These are phyloP conservation scores for Polyergus mexicanus DNA, from an alignment of 1,140 invertebrate species.

Conservation along the genomic window DNA sequence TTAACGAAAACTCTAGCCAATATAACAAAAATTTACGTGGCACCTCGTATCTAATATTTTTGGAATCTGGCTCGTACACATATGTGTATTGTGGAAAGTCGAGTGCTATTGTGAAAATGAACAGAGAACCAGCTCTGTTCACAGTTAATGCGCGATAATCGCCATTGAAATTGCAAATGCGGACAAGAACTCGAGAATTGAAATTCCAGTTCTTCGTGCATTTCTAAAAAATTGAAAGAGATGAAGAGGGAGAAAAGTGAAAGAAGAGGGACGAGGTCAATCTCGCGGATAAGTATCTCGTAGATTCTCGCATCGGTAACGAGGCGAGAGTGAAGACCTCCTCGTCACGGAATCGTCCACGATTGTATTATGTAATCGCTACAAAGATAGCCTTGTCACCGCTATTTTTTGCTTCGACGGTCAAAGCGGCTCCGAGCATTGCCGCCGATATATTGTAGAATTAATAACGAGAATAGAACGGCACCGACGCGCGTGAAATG, in stretches of 20 bases:
- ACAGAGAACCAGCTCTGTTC: slow-evolving; percentile 36
- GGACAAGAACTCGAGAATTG: slow-evolving; percentile 57
- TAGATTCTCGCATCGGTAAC: slow-evolving; percentile 32
- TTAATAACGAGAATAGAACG: slow-evolving; percentile 31
- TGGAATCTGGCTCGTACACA: too few relatives aligned
- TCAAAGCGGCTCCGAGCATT: slow-evolving; percentile 4
- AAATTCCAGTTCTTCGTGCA: slow-evolving; percentile 67
- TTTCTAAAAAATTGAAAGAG: slow-evolving; percentile 36
- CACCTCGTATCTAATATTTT: slow-evolving; percentile 7
- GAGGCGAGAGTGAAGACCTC: slow-evolving; percentile 64
- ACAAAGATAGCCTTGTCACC: slow-evolving; percentile 53
- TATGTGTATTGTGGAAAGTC: too few relatives aligned
- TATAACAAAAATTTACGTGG: background rate
- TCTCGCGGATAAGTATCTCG: slow-evolving; percentile 18
- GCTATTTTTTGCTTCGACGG: slow-evolving; percentile 56
- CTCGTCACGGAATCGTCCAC: slow-evolving; percentile 52
- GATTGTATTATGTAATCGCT: slow-evolving; percentile 59
- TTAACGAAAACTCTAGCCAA: background rate
- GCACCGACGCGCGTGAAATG: background rate
- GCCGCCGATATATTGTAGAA: background rate
- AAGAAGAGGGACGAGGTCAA: slow-evolving; percentile 30
- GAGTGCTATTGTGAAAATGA: background rate
- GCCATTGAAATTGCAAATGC: slow-evolving; percentile 14
- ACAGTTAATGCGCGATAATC: slow-evolving; percentile 66
- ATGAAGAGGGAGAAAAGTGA: slow-evolving; percentile 13